Conservation (phyloP, 2,888 invertebrate species). For the Sericinus montela region DNA sequence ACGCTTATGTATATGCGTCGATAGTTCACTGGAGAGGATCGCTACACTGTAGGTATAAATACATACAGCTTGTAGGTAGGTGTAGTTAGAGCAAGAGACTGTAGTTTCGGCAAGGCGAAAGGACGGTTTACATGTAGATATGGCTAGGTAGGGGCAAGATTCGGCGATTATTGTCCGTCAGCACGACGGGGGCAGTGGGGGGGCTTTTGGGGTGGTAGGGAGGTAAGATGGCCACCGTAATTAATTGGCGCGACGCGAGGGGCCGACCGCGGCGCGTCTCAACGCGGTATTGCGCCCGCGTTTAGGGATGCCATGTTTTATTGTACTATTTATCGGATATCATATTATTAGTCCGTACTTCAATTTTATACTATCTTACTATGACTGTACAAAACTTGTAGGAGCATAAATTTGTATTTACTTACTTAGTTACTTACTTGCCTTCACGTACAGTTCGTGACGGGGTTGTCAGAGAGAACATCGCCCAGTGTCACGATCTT, state of each 20-base stretch:
- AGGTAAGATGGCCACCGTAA: conserved; percentile 78
- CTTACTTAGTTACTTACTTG: too few relatives aligned
- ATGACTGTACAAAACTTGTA: too few relatives aligned
- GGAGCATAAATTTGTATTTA: too few relatives aligned
- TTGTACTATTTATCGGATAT: not conserved
- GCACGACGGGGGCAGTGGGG: conserved; percentile 38
- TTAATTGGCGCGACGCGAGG: conserved; percentile 79
- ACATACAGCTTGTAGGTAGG: not conserved
- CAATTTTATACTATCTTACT: not conserved
- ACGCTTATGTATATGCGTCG: not conserved
- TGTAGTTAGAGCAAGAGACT: conserved; percentile 10
- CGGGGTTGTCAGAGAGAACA: too few relatives aligned
- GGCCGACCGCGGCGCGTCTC: conserved; percentile 75
- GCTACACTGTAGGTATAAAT: not conserved
- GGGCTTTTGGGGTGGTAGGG: conserved; percentile 27
- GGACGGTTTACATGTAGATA: conserved; percentile 15
- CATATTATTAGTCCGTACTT: not conserved
- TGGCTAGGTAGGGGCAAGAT: conserved; percentile 41
- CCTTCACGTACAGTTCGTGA: too few relatives aligned
- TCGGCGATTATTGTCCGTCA: conserved; percentile 77
- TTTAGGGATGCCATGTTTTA: conserved; percentile 29
- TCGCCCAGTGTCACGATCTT: too few relatives aligned
- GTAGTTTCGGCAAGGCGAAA: conserved; percentile 16
- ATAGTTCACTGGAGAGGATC: conserved; percentile 6
- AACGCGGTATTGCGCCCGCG: conserved; percentile 72